Base-by-base conservation (phyloP, 92 coral and sea anemone genomes). In the Epizoanthus ramosus region DNA sequence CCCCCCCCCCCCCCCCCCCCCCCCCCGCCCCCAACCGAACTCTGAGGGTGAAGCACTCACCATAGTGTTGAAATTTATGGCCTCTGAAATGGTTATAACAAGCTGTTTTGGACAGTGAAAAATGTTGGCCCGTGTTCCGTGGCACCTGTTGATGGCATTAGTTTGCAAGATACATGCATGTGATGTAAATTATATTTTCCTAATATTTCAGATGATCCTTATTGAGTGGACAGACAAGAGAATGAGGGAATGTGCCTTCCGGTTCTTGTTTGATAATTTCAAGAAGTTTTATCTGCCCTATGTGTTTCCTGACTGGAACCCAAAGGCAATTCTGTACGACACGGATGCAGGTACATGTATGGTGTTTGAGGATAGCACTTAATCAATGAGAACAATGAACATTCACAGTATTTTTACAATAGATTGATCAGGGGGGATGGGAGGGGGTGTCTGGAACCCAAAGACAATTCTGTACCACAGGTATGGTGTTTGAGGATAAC, bases 271-370 rank as follows among this genome's bases (percentile, higher is more conserved):
- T 85, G 93, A 95, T 68, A 90, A 85, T 74, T 95, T 95, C 89
- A 93, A 93, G 89, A 91, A 84, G 81, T 93, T 87, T 56, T 95
- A 95, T 79, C 80, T 95, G 85, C 98, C 97, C 6, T 83, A 89
- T 64, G 94, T 95, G 52, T 95, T 95, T 83, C 90, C 92, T 52
- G 92, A 89, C 68, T 95, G 97, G 94, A 95, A 87, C 65, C 98
- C 98, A 9, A 80, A 74, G 37, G 90, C 89, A 65, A 82, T 88
- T 47, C 84, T 95, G 69, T 95, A 95, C 68, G 90, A 94, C 41
- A 75, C 90, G 14, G 53, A 77, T n/a, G 90, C 95, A 74, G 98
- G 98, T 95, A 85, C 95, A 74, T 98, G 98, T 95, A 85, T 73
- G 84, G 54, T 50, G 54, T 10, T 12, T 13, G 14, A 50, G 16